Conservation (phyloP, 2,797 vertebrate species). For the Esox lucius region DNA sequence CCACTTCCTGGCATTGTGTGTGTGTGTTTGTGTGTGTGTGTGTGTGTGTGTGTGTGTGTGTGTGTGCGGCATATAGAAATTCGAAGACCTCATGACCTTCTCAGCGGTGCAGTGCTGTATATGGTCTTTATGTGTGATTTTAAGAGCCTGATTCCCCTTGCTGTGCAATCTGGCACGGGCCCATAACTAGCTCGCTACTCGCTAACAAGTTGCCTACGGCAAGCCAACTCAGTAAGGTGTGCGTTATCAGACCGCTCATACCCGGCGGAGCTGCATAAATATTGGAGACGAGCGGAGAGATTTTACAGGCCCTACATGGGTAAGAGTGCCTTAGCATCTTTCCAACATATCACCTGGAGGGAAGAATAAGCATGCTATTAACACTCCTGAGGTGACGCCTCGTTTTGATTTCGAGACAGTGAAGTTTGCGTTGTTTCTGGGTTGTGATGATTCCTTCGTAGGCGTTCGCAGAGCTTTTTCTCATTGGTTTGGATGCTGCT, state of each 20-base stretch:
- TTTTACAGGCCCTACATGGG: not conserved
- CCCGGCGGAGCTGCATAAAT: constrained; percentile 47
- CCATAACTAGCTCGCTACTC: constrained; percentile 43
- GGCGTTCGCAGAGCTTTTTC: not conserved
- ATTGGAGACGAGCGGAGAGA: not conserved
- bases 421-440: not conserved
- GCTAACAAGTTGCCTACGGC: constrained; percentile 56
- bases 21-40: no score
- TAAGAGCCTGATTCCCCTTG: constrained; percentile 46
- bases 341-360: constrained; percentile 32
- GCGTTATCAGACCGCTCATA: constrained; percentile 55
- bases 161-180: constrained; percentile 52
- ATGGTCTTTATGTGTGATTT: constrained; percentile 38
- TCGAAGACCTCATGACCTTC: no score
- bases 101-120: constrained; percentile 28
- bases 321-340: constrained; percentile 33
- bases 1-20: constrained; percentile 33
- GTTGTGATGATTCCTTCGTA: not conserved
- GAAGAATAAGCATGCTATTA: not conserved
- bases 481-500: constrained; percentile 15
- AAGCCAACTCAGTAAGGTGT: constrained; percentile 64
- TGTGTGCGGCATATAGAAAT: no score
- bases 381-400: no score
- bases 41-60: no score
- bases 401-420: not conserved